phyloP scores from a whole-genome alignment of 2,113 vertebrate genomes.

The Apaloderma vittatum region DNA sequence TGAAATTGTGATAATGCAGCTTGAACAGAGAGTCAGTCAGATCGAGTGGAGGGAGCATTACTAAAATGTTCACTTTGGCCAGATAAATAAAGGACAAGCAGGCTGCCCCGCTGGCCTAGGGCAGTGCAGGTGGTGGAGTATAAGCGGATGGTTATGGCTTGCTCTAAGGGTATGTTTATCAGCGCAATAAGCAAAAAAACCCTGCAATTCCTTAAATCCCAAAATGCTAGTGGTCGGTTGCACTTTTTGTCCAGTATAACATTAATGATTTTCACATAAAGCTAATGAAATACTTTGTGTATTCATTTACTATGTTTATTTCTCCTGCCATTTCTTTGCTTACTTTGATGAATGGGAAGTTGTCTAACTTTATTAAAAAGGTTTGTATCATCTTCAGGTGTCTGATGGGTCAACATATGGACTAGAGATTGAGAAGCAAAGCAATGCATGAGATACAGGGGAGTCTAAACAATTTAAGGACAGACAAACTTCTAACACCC shows the following conservation, averaged over 20 bases:
- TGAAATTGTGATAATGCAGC: not conserved
- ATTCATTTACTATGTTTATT: not conserved
- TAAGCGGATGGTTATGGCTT: not conserved
- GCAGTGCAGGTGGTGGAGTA: not conserved
- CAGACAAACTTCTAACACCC: not conserved
- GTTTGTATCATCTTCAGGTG: not conserved
- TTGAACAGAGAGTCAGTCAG: not conserved
- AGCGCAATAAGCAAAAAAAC: not conserved
- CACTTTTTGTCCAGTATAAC: not conserved
- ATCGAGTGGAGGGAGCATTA: not conserved
- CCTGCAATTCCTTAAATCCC: not conserved
- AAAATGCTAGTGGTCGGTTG: not conserved
- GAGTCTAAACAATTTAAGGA: not conserved
- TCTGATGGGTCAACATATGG: not conserved
- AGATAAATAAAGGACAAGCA: accelerated
- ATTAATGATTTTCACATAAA: not conserved
- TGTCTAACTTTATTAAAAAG: not conserved
- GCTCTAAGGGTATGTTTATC: not conserved
- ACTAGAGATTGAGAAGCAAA: not conserved
- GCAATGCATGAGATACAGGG: not conserved
- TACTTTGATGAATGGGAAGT: not conserved
- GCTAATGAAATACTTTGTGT: not conserved
- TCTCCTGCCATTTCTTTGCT: not conserved
- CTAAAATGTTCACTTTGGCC: not conserved
- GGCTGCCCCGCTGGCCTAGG: not conserved